Conservation (phyloP, 2,888 invertebrate genomes). For the Drosophila acutilabella region DNA sequence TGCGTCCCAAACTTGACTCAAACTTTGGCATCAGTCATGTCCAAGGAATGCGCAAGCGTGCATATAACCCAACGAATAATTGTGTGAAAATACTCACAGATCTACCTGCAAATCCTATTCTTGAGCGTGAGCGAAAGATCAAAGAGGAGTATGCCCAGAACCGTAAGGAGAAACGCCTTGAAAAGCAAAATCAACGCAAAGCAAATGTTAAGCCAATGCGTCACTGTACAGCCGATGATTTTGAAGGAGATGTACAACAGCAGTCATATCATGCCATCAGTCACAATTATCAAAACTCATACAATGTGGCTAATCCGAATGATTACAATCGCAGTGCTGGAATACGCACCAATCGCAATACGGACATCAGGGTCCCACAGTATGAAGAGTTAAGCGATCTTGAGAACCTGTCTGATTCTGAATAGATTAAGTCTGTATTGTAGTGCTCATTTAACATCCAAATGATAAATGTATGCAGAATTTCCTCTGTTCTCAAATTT, state of each 20-base stretch:
- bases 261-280: not conserved
- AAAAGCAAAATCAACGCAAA: slow-evolving; percentile 22
- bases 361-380: not conserved
- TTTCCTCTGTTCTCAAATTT: too few species aligned
- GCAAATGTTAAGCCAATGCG: slow-evolving; percentile 22
- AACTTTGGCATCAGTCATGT: slow-evolving; percentile 45
- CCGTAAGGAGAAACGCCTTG: slow-evolving; percentile 36
- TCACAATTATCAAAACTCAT: not conserved
- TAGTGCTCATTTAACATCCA: too few species aligned
- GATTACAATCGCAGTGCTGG: slow-evolving; percentile 21
- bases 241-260: slow-evolving; percentile 16
- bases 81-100: slow-evolving; percentile 41
- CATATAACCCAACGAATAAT: slow-evolving; percentile 34
- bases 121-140: slow-evolving; percentile 37
- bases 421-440: not conserved
- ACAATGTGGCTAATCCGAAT: not conserved
- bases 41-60: slow-evolving; percentile 41
- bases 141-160: slow-evolving; percentile 33
- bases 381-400: slow-evolving; percentile 6
- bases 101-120: slow-evolving; percentile 35
- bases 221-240: slow-evolving; percentile 43
- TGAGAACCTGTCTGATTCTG: not conserved
- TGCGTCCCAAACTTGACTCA: slow-evolving; percentile 56
- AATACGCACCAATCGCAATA: slow-evolving; percentile 41
- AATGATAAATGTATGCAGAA: too few species aligned